These are phyloP conservation scores for Cirrhinus molitorella DNA, from an alignment of 2,797 vertebrate genomes.

Conservation along the genomic window DNA sequence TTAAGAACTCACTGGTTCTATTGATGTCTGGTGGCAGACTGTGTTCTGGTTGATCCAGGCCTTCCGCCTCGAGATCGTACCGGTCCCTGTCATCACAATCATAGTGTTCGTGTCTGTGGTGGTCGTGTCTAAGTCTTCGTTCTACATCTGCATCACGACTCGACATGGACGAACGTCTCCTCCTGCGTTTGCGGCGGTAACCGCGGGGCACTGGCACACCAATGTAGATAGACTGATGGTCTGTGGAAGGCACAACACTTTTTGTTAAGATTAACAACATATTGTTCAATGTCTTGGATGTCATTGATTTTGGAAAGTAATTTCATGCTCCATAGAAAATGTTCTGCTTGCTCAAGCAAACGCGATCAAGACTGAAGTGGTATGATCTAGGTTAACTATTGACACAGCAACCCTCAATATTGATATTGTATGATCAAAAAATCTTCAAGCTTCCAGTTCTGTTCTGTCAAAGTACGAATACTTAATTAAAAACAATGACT, in stretches of 20 bases:
- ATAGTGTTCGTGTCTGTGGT: slow-evolving; percentile 70
- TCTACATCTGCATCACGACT: slow-evolving; percentile 79
- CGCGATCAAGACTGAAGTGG: not conserved
- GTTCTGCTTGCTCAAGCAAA: slow-evolving; percentile 2
- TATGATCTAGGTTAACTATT: not conserved
- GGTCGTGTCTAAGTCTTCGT: slow-evolving; percentile 74
- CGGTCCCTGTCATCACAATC: slow-evolving; percentile 61
- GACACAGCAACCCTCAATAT: not conserved
- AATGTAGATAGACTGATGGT: slow-evolving; percentile 90
- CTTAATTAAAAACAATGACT: not conserved
- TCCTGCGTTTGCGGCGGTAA: slow-evolving; percentile 86
- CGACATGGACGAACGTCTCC: slow-evolving; percentile 75
- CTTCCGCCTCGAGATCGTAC: slow-evolving; percentile 80
- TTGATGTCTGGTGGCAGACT: slow-evolving; percentile 78
- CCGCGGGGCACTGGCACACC: slow-evolving; percentile 88
- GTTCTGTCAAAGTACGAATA: not conserved
- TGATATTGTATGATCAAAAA: not conserved
- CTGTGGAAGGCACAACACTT: slow-evolving; percentile 66
- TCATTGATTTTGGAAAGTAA: slow-evolving; percentile 25
- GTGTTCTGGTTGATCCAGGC: slow-evolving; percentile 69
- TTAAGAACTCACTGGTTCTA: slow-evolving; percentile 85
- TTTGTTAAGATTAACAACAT: not conserved
- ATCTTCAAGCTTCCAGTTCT: slow-evolving; percentile 1
- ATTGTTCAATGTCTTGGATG: not conserved
- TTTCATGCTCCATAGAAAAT: slow-evolving; percentile 46